These are phyloP conservation scores for Epistrophe eligans DNA, from an alignment of 2,888 invertebrate species.

Conservation along the genomic window DNA sequence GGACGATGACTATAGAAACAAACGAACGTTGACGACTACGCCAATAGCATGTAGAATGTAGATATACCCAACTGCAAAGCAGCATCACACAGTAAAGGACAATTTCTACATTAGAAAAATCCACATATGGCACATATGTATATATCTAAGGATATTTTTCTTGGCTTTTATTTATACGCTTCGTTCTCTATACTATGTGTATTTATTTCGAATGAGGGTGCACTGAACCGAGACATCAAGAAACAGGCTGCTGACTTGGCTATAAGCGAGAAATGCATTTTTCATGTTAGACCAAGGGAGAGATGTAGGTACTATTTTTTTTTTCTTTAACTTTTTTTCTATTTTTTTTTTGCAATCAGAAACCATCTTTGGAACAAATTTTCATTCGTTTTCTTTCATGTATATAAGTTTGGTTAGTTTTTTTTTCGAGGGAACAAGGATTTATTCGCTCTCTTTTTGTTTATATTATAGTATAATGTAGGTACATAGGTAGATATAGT, in stretches of 20 bases:
- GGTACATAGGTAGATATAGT: slow-evolving; percentile 38
- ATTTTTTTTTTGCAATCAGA: slow-evolving; percentile 37
- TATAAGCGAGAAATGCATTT: slow-evolving; percentile 74
- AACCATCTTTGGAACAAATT: slow-evolving; percentile 67
- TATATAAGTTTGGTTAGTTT: slow-evolving; percentile 26
- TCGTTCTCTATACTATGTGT: slow-evolving; percentile 44
- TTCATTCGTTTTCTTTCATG: slow-evolving; percentile 64
- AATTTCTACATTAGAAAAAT: slow-evolving; percentile 74
- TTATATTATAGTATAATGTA: slow-evolving; percentile 24
- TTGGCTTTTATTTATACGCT: slow-evolving; percentile 69
- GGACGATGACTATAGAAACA: slow-evolving; percentile 21
- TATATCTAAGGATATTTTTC: slow-evolving; percentile 41
- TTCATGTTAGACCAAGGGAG: slow-evolving; percentile 68
- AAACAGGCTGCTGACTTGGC: slow-evolving; percentile 70
- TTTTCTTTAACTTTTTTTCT: not conserved
- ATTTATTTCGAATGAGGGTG: slow-evolving; percentile 71
- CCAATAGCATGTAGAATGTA: slow-evolving; percentile 38
- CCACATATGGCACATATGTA: slow-evolving; percentile 50
- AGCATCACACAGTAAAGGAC: slow-evolving; percentile 53
- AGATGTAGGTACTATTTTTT: slow-evolving; percentile 34
- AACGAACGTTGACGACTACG: slow-evolving; percentile 24
- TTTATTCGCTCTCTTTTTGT: slow-evolving; percentile 65
- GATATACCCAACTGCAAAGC: not conserved
- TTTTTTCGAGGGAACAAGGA: slow-evolving; percentile 37
- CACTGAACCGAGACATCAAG: slow-evolving; percentile 72